Conservation (phyloP, 2,797 vertebrate genomes). For the Delichon dasypus region DNA sequence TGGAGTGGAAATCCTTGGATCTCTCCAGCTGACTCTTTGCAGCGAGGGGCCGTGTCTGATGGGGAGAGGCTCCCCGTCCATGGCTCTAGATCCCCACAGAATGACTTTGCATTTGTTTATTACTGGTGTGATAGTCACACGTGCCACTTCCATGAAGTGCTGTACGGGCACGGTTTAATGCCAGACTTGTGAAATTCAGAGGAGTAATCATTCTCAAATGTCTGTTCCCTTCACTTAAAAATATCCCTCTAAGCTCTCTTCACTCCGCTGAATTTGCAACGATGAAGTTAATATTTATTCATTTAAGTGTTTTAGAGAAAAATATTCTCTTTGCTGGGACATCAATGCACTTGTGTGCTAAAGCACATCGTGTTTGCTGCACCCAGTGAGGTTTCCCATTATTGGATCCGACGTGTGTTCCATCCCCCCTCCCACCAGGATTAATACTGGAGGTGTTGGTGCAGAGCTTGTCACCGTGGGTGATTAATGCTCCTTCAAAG, state of each 20-base stretch:
- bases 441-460: not conserved
- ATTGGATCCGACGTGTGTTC: not conserved
- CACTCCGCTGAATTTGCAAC: not conserved
- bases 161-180: not conserved
- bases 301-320: not conserved
- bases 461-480: not conserved
- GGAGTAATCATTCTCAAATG: not conserved
- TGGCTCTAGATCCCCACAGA: not conserved
- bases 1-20: not conserved
- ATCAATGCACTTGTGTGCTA: not conserved
- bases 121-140: not conserved
- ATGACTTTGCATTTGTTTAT: not conserved
- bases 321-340: not conserved
- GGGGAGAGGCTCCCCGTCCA: not conserved
- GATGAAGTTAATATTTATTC: not conserved
- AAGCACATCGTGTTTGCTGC: not conserved
- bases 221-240: not conserved
- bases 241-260: not conserved
- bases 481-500: constrained; percentile 39
- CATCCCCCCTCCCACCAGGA: not conserved
- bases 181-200: not conserved
- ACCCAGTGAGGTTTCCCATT: constrained; percentile 14
- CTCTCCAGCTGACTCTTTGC: not conserved
- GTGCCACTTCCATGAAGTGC: not conserved
- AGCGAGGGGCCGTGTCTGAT: rapidly evolving